phyloP scores from a whole-genome alignment of 2,113 vertebrate genomes.

The Oreochromis tanganicae region DNA sequence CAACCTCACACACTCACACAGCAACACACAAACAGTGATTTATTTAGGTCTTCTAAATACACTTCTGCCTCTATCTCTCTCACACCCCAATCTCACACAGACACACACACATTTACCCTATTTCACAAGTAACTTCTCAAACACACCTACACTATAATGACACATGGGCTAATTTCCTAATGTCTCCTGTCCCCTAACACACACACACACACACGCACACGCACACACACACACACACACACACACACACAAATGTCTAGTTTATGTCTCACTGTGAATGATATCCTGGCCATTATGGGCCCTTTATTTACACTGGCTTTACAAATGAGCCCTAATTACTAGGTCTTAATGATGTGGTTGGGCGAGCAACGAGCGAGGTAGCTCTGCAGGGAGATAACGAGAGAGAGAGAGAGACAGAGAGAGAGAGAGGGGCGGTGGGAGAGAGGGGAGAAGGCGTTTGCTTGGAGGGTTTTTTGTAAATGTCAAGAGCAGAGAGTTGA shows the following conservation, averaged over 20 bases:
- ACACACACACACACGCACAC: not conserved
- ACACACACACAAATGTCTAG: not conserved
- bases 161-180: conserved; percentile 32
- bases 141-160: conserved; percentile 21
- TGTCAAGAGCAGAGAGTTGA: conserved; percentile 76
- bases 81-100: not conserved
- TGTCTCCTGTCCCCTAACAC: not conserved
- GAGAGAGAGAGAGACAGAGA: not conserved
- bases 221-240: not conserved
- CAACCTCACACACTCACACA: not conserved
- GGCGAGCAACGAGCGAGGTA: conserved; percentile 45
- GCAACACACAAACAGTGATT: conserved; percentile 9
- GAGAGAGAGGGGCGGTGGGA: not conserved
- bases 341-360: conserved; percentile 69
- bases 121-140: conserved; percentile 23
- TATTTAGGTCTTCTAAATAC: conserved; percentile 8
- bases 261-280: conserved; percentile 50
- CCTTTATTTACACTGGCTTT: conserved; percentile 72
- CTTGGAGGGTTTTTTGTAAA: conserved; percentile 80
- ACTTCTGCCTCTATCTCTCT: not conserved
- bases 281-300: conserved; percentile 61
- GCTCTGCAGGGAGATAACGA: conserved; percentile 75
- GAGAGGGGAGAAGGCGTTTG: conserved; percentile 43
- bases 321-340: conserved; percentile 78
- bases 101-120: not conserved